Evolutionary conservation across 2,888 invertebrate genomes (phyloP).

Genomic region (Rhimphoctona megacephalus): DNA sequence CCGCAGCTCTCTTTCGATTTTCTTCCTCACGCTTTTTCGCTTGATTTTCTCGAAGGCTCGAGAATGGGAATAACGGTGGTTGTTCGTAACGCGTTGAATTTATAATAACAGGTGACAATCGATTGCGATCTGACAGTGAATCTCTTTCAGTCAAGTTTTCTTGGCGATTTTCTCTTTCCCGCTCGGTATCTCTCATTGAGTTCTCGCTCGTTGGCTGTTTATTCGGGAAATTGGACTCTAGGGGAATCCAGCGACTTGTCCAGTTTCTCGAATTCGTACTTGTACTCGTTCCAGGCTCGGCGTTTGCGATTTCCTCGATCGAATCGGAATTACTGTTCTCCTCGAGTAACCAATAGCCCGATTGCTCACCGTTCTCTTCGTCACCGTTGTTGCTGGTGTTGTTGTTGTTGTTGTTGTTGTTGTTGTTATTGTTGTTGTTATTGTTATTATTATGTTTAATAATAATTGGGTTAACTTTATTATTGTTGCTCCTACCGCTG

Average conservation of each 20-base stretch:
- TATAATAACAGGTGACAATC: constrained; percentile 76
- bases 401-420: constrained; percentile 23
- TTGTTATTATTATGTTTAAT: background rate
- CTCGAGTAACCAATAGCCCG: constrained; percentile 81
- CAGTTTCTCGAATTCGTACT: constrained; percentile 73
- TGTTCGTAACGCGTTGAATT: constrained; percentile 78
- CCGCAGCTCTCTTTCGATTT: constrained; percentile 11
- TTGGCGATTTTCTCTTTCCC: background rate
- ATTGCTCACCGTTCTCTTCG: constrained; percentile 76
- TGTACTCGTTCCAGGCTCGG: constrained; percentile 65
- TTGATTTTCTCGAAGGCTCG: constrained; percentile 77
- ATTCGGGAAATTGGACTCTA: constrained; percentile 71
- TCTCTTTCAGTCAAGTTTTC: constrained; percentile 21
- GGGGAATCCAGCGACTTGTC: constrained; percentile 81
- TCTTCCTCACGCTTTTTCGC: constrained; percentile 62
- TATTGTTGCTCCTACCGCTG: constrained; percentile 26
- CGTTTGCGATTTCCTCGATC: constrained; percentile 77
- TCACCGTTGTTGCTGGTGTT: constrained; percentile 55
- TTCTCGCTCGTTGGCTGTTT: constrained; percentile 65
- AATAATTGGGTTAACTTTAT: constrained; percentile 32
- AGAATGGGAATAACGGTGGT: constrained; percentile 78
- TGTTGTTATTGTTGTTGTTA: constrained; percentile 40
- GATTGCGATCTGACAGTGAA: constrained; percentile 68
- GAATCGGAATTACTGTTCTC: constrained; percentile 82
- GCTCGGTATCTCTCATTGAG: background rate